Evolutionary conservation across 2,113 vertebrate genomes (phyloP).

Genomic region (Cryptomyrus ogoouensis): DNA sequence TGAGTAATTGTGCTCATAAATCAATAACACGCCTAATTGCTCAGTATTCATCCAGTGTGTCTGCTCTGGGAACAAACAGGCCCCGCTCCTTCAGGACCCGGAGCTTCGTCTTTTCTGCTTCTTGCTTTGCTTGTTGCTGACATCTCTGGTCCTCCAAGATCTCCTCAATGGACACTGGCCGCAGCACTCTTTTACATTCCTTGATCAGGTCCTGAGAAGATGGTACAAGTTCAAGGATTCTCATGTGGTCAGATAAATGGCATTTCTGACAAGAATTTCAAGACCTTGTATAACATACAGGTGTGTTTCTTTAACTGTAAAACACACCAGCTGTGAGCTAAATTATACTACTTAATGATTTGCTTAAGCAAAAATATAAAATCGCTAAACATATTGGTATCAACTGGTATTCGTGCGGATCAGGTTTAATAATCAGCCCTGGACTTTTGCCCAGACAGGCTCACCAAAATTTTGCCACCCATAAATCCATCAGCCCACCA

Average conservation of each 20-base stretch:
- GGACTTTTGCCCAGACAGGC: neutral
- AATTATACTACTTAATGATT: neutral
- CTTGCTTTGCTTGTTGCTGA: constrained; percentile 86
- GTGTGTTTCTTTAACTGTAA: neutral
- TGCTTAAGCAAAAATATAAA: neutral
- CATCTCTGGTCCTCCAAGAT: constrained; percentile 90
- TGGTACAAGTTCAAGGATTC: neutral
- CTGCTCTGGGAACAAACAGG: constrained; percentile 80
- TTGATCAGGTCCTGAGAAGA: constrained; percentile 82
- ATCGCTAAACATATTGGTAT: neutral
- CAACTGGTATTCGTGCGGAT: neutral
- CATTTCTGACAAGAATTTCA: neutral
- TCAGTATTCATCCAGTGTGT: constrained; percentile 84
- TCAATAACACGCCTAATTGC: neutral
- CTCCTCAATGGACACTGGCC: constrained; percentile 95
- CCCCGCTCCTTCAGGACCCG: constrained; percentile 88
- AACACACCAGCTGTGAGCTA: neutral
- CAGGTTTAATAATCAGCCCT: neutral
- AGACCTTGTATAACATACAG: neutral
- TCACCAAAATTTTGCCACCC: neutral
- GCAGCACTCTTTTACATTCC: constrained; percentile 81
- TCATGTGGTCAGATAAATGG: neutral
- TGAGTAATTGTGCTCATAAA: neutral
- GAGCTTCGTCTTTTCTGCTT: constrained; percentile 85
- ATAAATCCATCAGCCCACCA: neutral